Evolutionary conservation across 1,140 invertebrate genomes (phyloP), one percentile per base, ranked within the genome.

Genomic region (Drosophila baimaii): DNA sequence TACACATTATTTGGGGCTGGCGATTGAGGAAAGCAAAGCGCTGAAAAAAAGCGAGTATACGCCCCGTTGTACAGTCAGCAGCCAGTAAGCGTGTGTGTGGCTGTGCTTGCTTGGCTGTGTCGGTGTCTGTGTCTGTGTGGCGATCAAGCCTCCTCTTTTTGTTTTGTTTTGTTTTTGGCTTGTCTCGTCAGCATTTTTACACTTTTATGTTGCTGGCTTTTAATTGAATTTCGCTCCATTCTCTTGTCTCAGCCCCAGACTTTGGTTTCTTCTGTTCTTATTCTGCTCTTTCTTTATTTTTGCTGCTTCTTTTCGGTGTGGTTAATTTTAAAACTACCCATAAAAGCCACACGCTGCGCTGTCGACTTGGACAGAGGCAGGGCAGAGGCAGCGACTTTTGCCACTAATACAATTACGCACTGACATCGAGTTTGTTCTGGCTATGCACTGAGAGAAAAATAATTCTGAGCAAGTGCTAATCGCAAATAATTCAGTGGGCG

Each of bases 281-380:
- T 29, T 46, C 25, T 41, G 37, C 52, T 74, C 61, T 72, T 70
- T 68, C 56, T 55, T 54, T 49, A 39, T 77, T 76, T 71, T 66
- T 56, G 58, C 58, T 77, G 35, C 56, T 83, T 62, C 43, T 73
- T 66, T 81, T 27, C 15, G 68, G 51, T 90, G 78, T 73, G 78
- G 88, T 90, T 90, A 81, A 90, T 79, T 90, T 90, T 85, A 86
- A 86, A 86, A 86, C 82, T 86, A 86, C 79, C 82, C 82, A 85
- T 78, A 79, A 85, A 85, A 86, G 70, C 81, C 82, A 76, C 82
- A 85, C 69, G 75, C 78, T 79, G 82, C 49, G 75, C 15, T 46
- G 44, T 41, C 59, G 37, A 33, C 54, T 25, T 23, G 39, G 33
- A 15, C 64, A 31, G 23, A 21, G 47, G 15, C 31, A 27, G 21